Evolutionary conservation across 2,888 invertebrate genomes (phyloP).

Genomic region (Cryptophagus acutangulus): DNA sequence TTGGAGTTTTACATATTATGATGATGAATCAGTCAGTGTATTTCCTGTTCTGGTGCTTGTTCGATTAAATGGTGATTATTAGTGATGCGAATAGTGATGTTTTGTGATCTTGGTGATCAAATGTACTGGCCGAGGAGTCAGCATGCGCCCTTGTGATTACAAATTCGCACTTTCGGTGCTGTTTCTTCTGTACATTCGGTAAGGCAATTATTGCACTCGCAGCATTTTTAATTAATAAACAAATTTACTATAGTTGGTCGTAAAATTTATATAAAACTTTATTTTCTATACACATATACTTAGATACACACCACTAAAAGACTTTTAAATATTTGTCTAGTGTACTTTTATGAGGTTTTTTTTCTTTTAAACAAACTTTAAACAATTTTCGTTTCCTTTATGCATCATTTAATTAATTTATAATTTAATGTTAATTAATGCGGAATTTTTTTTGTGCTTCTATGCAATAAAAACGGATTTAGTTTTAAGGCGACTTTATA

Average conservation of each 20-base stretch:
- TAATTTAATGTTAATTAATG: too few species aligned
- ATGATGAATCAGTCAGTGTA: conserved; percentile 8
- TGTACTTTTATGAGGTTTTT: too few species aligned
- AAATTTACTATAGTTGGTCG: too few species aligned
- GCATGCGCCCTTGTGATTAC: conserved; percentile 34
- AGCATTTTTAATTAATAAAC: too few species aligned
- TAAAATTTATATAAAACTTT: too few species aligned
- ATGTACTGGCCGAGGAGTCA: conserved; percentile 33
- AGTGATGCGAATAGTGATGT: conserved; percentile 29
- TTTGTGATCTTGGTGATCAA: conserved; percentile 32
- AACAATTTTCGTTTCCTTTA: neutral
- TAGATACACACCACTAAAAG: too few species aligned
- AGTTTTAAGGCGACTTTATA: neutral
- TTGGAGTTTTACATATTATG: too few species aligned
- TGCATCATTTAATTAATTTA: neutral
- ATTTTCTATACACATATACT: too few species aligned
- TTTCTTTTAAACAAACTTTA: neutral
- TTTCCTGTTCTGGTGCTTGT: conserved; percentile 13
- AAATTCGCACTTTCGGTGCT: conserved; percentile 32
- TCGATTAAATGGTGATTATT: conserved; percentile 14
- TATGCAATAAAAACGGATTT: neutral
- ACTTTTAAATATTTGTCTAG: too few species aligned
- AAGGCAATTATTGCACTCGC: too few species aligned
- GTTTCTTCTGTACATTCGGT: too few species aligned
- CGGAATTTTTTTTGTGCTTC: neutral